Conservation (phyloP, 2,797 vertebrate species). For the Ficedula albicollis region DNA sequence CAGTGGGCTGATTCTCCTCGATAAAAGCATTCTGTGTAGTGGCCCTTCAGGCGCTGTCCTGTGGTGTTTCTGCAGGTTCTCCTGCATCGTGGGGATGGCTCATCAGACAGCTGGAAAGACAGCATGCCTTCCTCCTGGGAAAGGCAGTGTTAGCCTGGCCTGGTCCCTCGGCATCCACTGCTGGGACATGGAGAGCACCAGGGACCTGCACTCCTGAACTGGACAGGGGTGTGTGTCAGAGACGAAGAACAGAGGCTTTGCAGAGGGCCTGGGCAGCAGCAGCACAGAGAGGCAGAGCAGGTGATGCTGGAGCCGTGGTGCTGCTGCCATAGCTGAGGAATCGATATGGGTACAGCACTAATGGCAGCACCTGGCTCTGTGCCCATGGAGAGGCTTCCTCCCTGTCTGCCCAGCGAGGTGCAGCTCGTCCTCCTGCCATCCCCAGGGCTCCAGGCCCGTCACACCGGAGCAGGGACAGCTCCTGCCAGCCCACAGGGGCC, state of each 20-base stretch:
- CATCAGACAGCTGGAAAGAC: background rate
- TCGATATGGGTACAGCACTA: background rate
- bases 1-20: fast-evolving
- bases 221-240: background rate
- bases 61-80: background rate
- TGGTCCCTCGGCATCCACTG: background rate
- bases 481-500: background rate
- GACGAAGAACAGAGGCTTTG: background rate
- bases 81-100: fast-evolving
- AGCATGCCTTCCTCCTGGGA: background rate
- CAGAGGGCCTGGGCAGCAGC: background rate
- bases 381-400: background rate
- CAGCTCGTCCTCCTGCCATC: background rate
- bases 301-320: background rate
- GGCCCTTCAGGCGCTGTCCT: fast-evolving
- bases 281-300: background rate
- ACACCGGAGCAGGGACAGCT: fast-evolving
- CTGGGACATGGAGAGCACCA: background rate
- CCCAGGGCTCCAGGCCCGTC: background rate
- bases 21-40: background rate
- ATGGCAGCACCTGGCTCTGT: background rate
- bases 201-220: background rate
- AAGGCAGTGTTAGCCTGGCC: background rate
- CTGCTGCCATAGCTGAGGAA: background rate
- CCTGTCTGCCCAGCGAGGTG: too few relatives aligned